Percentiles rank a stretch among this genome's conserved stretches.
phyloP scores from a whole-genome alignment of 1,140 invertebrate genomes.

The Hermetia illucens region DNA sequence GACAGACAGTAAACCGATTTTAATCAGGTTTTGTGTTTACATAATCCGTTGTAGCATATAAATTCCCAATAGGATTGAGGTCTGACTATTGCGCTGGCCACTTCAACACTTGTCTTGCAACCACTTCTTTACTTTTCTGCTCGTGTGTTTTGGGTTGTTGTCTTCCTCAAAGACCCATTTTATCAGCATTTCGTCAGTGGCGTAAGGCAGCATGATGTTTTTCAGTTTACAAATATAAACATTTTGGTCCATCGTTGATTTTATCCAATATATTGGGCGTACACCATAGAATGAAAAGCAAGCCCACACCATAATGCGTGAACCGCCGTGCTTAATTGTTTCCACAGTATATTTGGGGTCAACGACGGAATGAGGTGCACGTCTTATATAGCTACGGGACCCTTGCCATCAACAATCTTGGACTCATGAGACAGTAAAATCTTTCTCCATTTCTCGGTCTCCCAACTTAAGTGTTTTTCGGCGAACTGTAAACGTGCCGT shows the following conservation, averaged over 20 bases:
- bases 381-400: constrained; percentile 7
- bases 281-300: constrained; percentile 12
- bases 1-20: too few species aligned
- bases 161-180: constrained; percentile 16
- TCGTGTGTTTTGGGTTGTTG: constrained; percentile 18
- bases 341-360: constrained; percentile 10
- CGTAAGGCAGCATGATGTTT: constrained; percentile 12
- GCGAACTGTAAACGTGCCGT: too few species aligned
- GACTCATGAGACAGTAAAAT: constrained; percentile 6
- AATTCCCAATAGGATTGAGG: constrained; percentile 23
- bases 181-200: constrained; percentile 13
- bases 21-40: too few species aligned
- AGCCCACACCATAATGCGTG: constrained; percentile 13
- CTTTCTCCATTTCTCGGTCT: constrained; percentile 10
- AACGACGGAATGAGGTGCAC: constrained; percentile 6
- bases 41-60: too few species aligned
- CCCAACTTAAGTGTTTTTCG: too few species aligned
- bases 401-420: constrained; percentile 8
- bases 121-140: constrained; percentile 9
- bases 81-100: constrained; percentile 22
- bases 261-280: constrained; percentile 10
- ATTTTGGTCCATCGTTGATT: constrained; percentile 10
- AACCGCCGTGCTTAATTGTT: constrained; percentile 16
- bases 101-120: constrained; percentile 11
- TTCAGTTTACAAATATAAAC: constrained; percentile 12